A percentile compares a stretch with the other conserved stretches of the same genome.
phyloP scores from a whole-genome alignment of 2,888 invertebrate genomes.

The Liopterus haemorrhoidalis region DNA sequence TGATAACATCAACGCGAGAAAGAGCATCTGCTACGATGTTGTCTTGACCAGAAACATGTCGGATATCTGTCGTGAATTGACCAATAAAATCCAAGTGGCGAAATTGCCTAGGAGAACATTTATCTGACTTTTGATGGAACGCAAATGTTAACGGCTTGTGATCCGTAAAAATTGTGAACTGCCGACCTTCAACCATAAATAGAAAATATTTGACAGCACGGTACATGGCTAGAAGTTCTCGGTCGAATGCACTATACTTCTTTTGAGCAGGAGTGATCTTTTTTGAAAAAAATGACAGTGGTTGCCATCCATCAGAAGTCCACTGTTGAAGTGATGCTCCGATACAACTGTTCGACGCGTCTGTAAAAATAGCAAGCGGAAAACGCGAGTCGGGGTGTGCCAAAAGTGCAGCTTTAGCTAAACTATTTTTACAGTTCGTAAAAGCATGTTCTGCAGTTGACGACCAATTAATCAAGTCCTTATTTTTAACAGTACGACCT shows the following conservation, averaged over 20 bases:
- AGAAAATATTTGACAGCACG: constrained; percentile 36
- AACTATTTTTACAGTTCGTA: constrained; percentile 32
- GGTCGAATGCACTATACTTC: not conserved
- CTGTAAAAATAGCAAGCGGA: too few species aligned
- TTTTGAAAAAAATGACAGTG: constrained; percentile 25
- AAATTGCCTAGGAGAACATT: constrained; percentile 38
- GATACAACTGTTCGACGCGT: too few species aligned
- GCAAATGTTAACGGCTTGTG: constrained; percentile 38
- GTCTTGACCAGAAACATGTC: constrained; percentile 36
- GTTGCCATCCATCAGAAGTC: constrained; percentile 32
- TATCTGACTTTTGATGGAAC: constrained; percentile 34
- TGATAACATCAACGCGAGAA: constrained; percentile 28
- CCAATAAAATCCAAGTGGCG: constrained; percentile 38
- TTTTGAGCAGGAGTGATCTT: not conserved
- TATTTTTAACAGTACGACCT: not conserved
- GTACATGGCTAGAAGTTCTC: constrained; percentile 35
- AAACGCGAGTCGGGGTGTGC: too few species aligned
- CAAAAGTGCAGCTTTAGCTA: too few species aligned
- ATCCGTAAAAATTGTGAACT: constrained; percentile 32
- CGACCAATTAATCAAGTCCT: constrained; percentile 20
- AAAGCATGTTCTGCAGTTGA: constrained; percentile 32
- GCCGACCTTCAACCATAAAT: constrained; percentile 37
- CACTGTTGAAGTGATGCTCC: too few species aligned
- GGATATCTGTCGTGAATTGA: constrained; percentile 40
- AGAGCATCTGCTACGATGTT: constrained; percentile 40